Base-by-base conservation (phyloP, 2,888 invertebrate genomes). In the Serrognathus titanus region DNA sequence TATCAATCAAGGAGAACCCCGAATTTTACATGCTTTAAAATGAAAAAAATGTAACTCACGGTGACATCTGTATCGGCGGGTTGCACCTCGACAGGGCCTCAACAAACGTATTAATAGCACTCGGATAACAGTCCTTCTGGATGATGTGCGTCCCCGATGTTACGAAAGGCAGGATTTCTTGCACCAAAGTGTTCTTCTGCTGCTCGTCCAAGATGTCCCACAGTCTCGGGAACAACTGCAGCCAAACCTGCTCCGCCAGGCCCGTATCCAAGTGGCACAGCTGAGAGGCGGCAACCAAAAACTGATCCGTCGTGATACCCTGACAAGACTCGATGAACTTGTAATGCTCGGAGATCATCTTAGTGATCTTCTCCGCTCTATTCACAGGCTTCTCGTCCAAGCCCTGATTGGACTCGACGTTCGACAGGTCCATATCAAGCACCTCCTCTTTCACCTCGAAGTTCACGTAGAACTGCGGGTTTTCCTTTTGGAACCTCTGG, bases 91-190 rank as follows among this genome's bases (percentile, higher is more conserved):
- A 87, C 41, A 97, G 79, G 0, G 94, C 92, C 77, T 98, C 97
- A 9, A 96, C 88, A 74, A 98, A 97, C 0, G 96, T 95, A 70
- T 94, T 93, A 4, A 96, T 83, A 0, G 96, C 92, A 73, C 94
- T 94, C 6, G 96, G 95, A 62, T 93, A 92, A 66, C 90, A 90
- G 71, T 97, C 95, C 65, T 94, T 92, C 72, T 97, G 97, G 4
- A 90, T 83, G 0, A 93, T 90, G 78, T 97, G 97, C n/a, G 90
- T 89, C 0, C 94, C 95, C 12, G 95, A 96, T 65, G 92, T 91
- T 61, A 97, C 83, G 75, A 97, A 97, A 0, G 96, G 92, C 7
- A 93, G 85, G 50, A 96, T 84, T 75, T 97, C 96, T 53, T 86
- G 86, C 62, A 88, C 86, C 49, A 97, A 79, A n/a, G 86, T 87